Conservation (phyloP, 2,113 vertebrate genomes). For the Toxotes jaculatrix region DNA sequence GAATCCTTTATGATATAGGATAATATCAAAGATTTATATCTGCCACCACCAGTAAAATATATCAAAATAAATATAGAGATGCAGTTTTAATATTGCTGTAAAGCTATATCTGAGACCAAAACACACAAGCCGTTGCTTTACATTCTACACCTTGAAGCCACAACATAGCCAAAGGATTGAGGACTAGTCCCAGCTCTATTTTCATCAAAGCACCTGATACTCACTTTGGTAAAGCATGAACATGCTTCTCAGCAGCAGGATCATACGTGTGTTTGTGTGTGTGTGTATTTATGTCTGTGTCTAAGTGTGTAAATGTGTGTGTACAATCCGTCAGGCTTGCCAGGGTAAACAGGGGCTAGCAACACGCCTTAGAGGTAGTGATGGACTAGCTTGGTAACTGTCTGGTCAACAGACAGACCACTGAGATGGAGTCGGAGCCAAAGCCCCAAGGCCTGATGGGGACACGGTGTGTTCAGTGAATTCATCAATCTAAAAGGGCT, state of each 20-base stretch:
- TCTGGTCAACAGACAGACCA: slow-evolving; percentile 44
- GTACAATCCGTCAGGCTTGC: slow-evolving; percentile 20
- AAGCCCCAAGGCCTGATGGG: slow-evolving; percentile 38
- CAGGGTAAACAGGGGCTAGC: slow-evolving; percentile 20
- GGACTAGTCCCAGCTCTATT: neutral
- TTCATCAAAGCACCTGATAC: neutral
- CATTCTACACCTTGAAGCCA: too few species aligned
- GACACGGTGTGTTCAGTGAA: slow-evolving; percentile 53
- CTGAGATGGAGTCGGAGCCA: slow-evolving; percentile 39
- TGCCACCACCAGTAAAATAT: neutral
- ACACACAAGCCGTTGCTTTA: too few species aligned
- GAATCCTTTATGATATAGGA: neutral
- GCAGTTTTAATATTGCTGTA: too few species aligned
- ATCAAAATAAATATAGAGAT: too few species aligned
- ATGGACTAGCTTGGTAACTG: slow-evolving; percentile 45
- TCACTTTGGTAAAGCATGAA: neutral
- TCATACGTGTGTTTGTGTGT: neutral
- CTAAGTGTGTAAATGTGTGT: slow-evolving; percentile 8
- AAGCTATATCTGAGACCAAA: too few species aligned
- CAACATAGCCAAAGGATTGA: too few species aligned
- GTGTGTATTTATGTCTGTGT: neutral
- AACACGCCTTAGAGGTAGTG: slow-evolving; percentile 29
- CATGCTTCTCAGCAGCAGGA: neutral
- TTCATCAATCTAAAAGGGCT: slow-evolving; percentile 47
- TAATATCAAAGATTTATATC: neutral